These are phyloP conservation scores for Anastrepha ludens DNA, from an alignment of 1,140 invertebrate genomes.

Conservation along the genomic window DNA sequence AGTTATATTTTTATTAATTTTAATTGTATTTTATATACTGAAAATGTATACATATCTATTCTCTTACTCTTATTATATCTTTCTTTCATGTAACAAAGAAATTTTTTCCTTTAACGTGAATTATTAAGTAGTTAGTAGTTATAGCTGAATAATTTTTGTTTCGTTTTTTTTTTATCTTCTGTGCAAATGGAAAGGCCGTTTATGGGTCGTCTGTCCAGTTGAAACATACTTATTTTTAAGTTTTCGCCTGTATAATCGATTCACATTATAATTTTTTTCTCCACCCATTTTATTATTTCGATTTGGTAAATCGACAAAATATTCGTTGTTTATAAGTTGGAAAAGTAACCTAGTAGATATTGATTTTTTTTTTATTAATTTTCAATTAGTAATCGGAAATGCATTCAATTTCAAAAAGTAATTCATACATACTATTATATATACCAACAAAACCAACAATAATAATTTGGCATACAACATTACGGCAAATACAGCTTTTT, in stretches of 20 bases:
- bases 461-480: background rate
- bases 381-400: conserved; percentile 53
- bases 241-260: conserved; percentile 42
- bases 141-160: conserved; percentile 43
- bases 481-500: background rate
- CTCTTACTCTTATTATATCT: background rate
- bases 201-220: background rate
- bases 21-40: conserved; percentile 46
- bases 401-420: conserved; percentile 41
- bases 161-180: conserved; percentile 41
- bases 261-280: conserved; percentile 56
- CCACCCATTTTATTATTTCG: conserved; percentile 59
- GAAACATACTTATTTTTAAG: conserved; percentile 44
- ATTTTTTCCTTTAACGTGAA: conserved; percentile 7
- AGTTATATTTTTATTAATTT: conserved; percentile 22
- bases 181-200: background rate
- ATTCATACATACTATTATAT: background rate
- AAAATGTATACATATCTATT: background rate
- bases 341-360: conserved; percentile 22
- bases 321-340: conserved; percentile 53
- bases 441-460: background rate
- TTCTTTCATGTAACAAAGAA: background rate
- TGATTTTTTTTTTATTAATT: conserved; percentile 13
- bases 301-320: conserved; percentile 53
- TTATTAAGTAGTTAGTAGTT: conserved; percentile 31